Evolutionary conservation across 1,140 invertebrate species (phyloP), one percentile per base, ranked within the genome.

Genomic region (Brachionus calyciflorus): DNA sequence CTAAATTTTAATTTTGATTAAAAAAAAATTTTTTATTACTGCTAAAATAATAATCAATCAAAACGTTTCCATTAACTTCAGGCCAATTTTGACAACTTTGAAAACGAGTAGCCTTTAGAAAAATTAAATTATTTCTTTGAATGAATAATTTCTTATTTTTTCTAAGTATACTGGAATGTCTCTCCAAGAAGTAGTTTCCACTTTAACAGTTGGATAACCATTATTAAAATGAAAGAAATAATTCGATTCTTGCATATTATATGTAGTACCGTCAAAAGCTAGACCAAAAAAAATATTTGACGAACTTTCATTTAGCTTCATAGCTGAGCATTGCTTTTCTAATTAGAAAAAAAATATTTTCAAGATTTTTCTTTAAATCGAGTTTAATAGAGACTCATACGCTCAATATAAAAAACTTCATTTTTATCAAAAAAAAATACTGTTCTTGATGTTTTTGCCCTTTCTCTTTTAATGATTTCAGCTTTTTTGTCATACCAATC

Each of bases 201-300:
- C 3, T 41, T 73, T 73, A 10, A 37, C 46, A 21, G 44, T 49
- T 9, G 69, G 46, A 17, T 17, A 48, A 9, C 51, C 69, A 41
- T 73, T 73, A 17, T 73, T 73, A 55, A 73, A 73, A 55, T 73
- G 69, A 51, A 73, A 55, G 30, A 73, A 49, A 24, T 73, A 55
- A 73, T 26, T 73, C 5, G 69, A 41, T 24, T 10, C 46, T 21
- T 55, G 17, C 69, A 73, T 73, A 26, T 51, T 51, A 19, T 40
- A 40, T 0, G n/a, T 41, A 51, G 49, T 73, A 40, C 51, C 51
- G 12, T 73, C 30, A 7, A 10, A 40, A 3, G 4, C 30, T 40
- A 73, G 26, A 14, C 69, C 69, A 17, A 73, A 73, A 37, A 51
- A 51, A 40, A 51, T 51, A 55, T 51, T 51, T 37, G 49, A 28